Conservation (phyloP, 1,140 invertebrate species). For the Drosophila azteca region DNA sequence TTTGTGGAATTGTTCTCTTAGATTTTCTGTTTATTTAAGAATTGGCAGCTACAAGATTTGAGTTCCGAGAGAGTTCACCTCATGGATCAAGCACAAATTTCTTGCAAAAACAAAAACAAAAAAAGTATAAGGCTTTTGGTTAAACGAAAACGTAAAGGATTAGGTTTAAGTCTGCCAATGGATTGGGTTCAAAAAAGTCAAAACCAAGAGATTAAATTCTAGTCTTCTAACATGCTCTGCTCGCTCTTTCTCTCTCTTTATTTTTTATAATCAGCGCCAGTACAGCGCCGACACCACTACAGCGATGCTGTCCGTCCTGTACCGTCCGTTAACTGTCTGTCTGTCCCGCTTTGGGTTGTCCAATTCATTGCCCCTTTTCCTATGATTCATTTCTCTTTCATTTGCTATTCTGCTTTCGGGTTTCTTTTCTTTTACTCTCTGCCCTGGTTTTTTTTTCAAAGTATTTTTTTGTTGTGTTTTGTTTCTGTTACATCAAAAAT, state of each 20-base stretch:
- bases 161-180: constrained; percentile 10
- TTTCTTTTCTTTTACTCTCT: constrained; percentile 20
- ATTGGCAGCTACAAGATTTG: constrained; percentile 69
- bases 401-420: constrained; percentile 6
- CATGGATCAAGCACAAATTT: too few species aligned
- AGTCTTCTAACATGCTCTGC: too few species aligned
- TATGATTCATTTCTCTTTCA: constrained; percentile 1
- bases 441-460: constrained; percentile 15
- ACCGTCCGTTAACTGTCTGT: neutral
- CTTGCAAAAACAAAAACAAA: too few species aligned
- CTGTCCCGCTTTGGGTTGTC: constrained; percentile 3
- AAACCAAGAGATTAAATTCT: neutral
- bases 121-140: too few species aligned
- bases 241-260: neutral
- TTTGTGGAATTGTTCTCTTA: constrained; percentile 13
- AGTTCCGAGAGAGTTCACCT: constrained; percentile 36
- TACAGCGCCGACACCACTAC: too few species aligned
- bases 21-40: constrained; percentile 15
- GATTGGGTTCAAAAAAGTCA: constrained; percentile 12
- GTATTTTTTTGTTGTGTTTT: constrained; percentile 21
- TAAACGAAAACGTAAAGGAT: too few species aligned
- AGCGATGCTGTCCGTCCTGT: too few species aligned
- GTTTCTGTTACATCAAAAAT: constrained; percentile 73
- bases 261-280: neutral
- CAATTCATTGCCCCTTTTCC: constrained; percentile 6